Conservation (phyloP, 1,140 invertebrate genomes). For the Venturia canescens region DNA sequence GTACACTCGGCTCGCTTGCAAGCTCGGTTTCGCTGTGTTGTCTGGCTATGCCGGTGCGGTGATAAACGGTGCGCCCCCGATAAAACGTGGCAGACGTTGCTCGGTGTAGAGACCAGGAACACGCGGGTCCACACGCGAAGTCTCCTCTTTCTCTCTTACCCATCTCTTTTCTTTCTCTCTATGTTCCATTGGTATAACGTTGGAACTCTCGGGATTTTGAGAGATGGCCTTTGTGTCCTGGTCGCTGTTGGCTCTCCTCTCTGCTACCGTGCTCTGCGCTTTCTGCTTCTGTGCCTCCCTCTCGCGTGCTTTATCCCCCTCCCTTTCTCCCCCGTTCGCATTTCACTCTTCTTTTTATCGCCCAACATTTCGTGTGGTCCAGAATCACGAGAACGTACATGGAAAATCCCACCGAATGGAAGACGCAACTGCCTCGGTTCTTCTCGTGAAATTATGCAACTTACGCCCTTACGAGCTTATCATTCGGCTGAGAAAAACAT, state of each 20-base stretch:
- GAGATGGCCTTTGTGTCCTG: slow-evolving; percentile 57
- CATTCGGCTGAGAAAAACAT: background rate
- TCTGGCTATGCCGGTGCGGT: slow-evolving; percentile 56
- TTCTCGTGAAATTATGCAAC: background rate
- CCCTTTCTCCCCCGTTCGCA: background rate
- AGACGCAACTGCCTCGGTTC: background rate
- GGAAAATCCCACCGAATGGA: background rate
- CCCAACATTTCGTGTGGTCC: background rate
- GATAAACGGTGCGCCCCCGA: slow-evolving; percentile 68
- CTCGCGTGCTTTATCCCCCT: too few species aligned
- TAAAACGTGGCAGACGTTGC: slow-evolving; percentile 67
- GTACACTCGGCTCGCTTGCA: slow-evolving; percentile 35
- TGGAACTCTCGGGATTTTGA: slow-evolving; percentile 62
- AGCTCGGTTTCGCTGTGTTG: slow-evolving; percentile 44
- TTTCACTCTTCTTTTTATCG: slow-evolving; percentile 21
- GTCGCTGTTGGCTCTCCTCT: background rate
- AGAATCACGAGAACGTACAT: slow-evolving; percentile 23
- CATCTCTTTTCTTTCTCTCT: slow-evolving; percentile 12
- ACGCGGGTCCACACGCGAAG: slow-evolving; percentile 9
- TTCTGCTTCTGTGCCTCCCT: slow-evolving; percentile 25
- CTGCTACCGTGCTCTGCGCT: slow-evolving; percentile 26
- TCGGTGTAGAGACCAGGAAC: slow-evolving; percentile 11
- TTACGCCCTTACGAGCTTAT: background rate
- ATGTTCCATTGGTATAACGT: slow-evolving; percentile 34
- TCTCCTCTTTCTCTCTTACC: background rate